Base-by-base conservation (phyloP, 2,888 invertebrate species). In the Dolomedes plantarius region DNA sequence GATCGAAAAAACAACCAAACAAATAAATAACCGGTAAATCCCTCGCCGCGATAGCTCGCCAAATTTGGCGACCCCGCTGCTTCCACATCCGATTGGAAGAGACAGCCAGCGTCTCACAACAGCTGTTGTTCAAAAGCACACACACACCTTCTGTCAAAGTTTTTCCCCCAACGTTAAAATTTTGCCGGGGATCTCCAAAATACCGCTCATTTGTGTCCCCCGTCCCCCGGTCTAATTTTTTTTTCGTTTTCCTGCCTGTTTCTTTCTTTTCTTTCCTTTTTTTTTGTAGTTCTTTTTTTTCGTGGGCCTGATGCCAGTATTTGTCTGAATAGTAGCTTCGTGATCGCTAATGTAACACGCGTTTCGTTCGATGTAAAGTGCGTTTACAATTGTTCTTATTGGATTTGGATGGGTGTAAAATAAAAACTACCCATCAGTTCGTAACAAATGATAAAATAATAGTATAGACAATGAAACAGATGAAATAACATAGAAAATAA, bases 71-170 rank as follows among this genome's bases (percentile, higher is more conserved):
- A 65, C 0, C 29, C 65, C 13, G 16, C 13, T 31, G 2, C 11
- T 65, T 31, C 29, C 29, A 62, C 16, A 65, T 65, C 29, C 65
- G 65, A 65, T 3, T 65, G 65, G 65, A 65, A n/a, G 65, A 31
- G 29, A 1, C 28, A 28, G 29, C 62, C 62, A 62, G 62, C 62
- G 23, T 19, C 65, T n/a, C 28, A 31, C 65, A 65, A 65, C 65
- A 65, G 65, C 28, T 65, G 65, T 29, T 65, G 29, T 31, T 29
- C 65, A 28, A 11, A 28, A 13, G 65, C 65, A 65, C 65, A 62
- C 62, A 62, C 27, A 28, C 29, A 29, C 65, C 29, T 28, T 65
- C 65, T 11, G n/a, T n/a, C n/a, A n/a, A n/a, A n/a, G n/a, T 29
- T 29, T 65, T 31, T 28, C 65, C 29, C 65, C 65, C 31, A 46